These are phyloP conservation scores for Acrocyrtus sp. DNA, from an alignment of 2,888 invertebrate genomes.

Conservation along the genomic window DNA sequence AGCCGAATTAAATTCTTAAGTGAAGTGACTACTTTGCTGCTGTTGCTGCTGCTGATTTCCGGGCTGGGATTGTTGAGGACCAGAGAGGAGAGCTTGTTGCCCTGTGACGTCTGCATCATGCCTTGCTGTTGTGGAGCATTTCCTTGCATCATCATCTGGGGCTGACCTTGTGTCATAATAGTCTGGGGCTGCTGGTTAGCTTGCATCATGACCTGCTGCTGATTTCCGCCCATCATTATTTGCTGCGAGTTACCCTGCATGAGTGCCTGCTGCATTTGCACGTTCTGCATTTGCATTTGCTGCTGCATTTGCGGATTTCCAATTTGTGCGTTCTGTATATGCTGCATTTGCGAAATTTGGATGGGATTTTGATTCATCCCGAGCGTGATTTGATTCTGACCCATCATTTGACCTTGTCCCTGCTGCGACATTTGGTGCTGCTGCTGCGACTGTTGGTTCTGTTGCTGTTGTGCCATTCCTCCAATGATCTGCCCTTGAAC, in stretches of 20 bases:
- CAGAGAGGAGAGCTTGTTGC: constrained; percentile 40
- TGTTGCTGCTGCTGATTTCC: constrained; percentile 54
- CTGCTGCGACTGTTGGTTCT: constrained; percentile 50
- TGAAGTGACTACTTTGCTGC: constrained; percentile 8
- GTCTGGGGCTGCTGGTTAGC: constrained; percentile 24
- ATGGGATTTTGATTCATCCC: constrained; percentile 44
- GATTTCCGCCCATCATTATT: constrained; percentile 28
- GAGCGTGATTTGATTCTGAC: constrained; percentile 26
- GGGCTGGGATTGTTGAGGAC: constrained; percentile 49
- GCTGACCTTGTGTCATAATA: constrained; percentile 32
- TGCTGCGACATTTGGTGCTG: constrained; percentile 67
- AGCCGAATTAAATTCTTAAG: neutral
- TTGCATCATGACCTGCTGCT: constrained; percentile 35
- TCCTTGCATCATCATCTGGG: constrained; percentile 49
- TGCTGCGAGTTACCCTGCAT: constrained; percentile 39
- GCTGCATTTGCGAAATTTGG: constrained; percentile 31
- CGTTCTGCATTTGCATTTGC: constrained; percentile 48
- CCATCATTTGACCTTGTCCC: constrained; percentile 61
- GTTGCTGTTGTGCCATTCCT: constrained; percentile 29
- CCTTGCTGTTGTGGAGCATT: constrained; percentile 32
- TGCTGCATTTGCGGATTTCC: constrained; percentile 44
- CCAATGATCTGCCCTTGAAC: constrained; percentile 18
- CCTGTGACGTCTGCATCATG: constrained; percentile 40
- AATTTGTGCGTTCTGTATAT: constrained; percentile 40
- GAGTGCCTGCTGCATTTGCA: constrained; percentile 42